A percentile compares a stretch with the other conserved stretches of the same genome.
Evolutionary conservation across 2,888 invertebrate species (phyloP).

Genomic region (Heliothis peltigera): DNA sequence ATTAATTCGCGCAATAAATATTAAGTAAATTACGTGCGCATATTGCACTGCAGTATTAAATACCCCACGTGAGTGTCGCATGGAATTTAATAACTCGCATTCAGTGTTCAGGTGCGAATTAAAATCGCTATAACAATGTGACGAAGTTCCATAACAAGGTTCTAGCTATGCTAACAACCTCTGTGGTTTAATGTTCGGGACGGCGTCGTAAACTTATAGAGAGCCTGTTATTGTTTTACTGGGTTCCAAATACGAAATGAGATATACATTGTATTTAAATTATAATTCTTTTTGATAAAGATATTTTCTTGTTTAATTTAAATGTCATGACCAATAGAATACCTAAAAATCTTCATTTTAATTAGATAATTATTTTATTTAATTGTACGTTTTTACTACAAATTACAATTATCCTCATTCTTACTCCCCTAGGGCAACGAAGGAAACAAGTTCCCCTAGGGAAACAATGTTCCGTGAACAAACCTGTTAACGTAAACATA

Average conservation of each 20-base stretch:
- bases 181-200: constrained; percentile 10
- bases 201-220: constrained; percentile 5
- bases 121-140: constrained; percentile 42
- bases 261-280: constrained; percentile 2
- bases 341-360: not conserved
- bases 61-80: constrained; percentile 26
- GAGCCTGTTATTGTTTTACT: not conserved
- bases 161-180: constrained; percentile 8
- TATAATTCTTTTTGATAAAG: constrained; percentile 2
- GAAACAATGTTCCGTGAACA: constrained; percentile 35
- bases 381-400: not conserved
- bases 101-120: constrained; percentile 30
- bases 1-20: constrained; percentile 17
- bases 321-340: not conserved
- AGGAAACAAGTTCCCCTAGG: no score
- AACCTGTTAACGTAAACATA: constrained; percentile 41
- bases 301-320: not conserved
- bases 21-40: constrained; percentile 18
- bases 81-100: constrained; percentile 50
- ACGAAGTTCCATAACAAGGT: constrained; percentile 17
- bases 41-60: constrained; percentile 38
- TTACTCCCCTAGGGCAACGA: constrained; percentile 8
- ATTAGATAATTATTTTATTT: not conserved
- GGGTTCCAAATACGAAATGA: not conserved
- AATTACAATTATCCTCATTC: constrained; percentile 1